Evolutionary conservation across 2,888 invertebrate genomes (phyloP), one percentile per base, ranked within the genome.

Genomic region (Epinotia brunnichana): DNA sequence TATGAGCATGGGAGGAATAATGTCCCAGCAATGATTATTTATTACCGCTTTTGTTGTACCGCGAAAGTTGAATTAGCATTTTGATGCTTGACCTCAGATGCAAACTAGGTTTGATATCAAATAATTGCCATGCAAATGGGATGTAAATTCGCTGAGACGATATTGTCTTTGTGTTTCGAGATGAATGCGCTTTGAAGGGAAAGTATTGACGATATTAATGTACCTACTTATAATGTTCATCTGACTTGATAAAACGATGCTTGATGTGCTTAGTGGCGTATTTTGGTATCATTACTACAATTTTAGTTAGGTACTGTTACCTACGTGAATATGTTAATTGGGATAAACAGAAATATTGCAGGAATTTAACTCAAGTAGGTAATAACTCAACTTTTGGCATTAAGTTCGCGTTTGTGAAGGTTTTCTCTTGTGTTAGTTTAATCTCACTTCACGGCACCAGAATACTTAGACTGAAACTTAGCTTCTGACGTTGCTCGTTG

Each of bases 11-110:
- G 87, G 83, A 84, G 86, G 87, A 88, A 88, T 87, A 86, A 84
- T 83, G 76, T 84, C 78, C 77, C 77, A 86, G 87, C 88, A 87
- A 88, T 87, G 85, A 89, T 89, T 85, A 86, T 89, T 89, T 88
- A 89, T 87, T 81, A 78, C 75, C 69, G 81, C 88, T 87, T 89
- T 90, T 89, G 88, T 88, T 85, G 82, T 82, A 78, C 82, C 81
- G 84, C 86, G 86, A 87, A 84, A 79, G 64, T 64, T 60, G 57
- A 51, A 59, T 64, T 70, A 48, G 59, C 48, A 59, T 69, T 57
- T 67, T 57, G 60, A 69, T 69, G 35, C 60, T 69, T 69, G 69
- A 69, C 69, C 69, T 69, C 21, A 53, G 54, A 62, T 70, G 56
- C 54, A 70, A 70, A 69, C 62, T 62, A 56, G 62, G 62, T 63